These are phyloP conservation scores for Falco columbarius DNA, from an alignment of 2,797 vertebrate species.

Conservation along the genomic window DNA sequence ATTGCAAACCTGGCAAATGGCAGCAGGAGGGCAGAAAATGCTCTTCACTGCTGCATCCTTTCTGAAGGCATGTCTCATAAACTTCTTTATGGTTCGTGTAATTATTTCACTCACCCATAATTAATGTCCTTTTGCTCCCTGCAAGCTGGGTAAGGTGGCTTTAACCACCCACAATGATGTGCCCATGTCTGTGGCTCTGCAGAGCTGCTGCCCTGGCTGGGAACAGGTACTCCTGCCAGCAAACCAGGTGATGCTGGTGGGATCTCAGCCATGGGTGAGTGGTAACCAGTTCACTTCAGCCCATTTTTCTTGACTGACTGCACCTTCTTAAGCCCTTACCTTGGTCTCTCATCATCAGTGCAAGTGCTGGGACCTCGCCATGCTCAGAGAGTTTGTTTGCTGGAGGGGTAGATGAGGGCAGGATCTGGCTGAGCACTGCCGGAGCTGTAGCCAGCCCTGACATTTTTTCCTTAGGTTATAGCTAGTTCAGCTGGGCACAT, in stretches of 20 bases:
- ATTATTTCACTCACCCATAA: not conserved
- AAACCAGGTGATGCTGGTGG: not conserved
- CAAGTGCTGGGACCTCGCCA: not conserved
- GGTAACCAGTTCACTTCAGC: not conserved
- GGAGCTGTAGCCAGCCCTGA: not conserved
- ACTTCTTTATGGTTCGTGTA: not conserved
- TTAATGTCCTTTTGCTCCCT: not conserved
- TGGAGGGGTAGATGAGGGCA: not conserved
- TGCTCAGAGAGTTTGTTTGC: not conserved
- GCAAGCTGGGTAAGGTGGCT: not conserved
- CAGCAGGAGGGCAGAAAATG: not conserved
- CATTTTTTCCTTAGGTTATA: not conserved
- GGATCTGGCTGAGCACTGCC: not conserved
- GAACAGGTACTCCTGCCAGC: not conserved
- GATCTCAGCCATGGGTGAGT: not conserved
- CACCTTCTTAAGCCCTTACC: not conserved
- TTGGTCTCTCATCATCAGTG: not conserved
- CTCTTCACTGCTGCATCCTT: not conserved
- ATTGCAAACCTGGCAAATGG: not conserved
- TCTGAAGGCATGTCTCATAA: not conserved
- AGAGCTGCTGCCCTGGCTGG: not conserved
- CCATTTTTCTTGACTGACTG: not conserved
- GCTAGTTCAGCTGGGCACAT: not conserved
- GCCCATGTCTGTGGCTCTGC: not conserved
- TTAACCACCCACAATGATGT: fast-evolving